Evolutionary conservation across 2,888 invertebrate species (phyloP), one percentile per base, ranked within the genome.

Genomic region (Luperina testacea): DNA sequence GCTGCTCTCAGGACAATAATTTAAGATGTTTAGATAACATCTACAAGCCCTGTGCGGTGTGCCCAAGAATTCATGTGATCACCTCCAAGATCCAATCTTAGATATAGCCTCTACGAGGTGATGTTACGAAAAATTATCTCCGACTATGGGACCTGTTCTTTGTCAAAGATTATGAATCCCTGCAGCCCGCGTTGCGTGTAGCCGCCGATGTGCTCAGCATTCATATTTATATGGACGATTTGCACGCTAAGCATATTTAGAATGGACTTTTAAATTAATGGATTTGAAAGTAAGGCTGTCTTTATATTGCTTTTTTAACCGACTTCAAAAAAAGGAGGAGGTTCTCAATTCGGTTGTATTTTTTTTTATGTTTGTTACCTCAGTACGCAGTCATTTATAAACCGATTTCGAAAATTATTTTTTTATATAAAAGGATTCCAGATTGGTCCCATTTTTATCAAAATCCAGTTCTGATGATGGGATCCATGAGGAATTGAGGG

Each of bases 11-110:
- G 92, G 95, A 95, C 95, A 95, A 96, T 96, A 96, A 96, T 95
- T 96, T 96, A 96, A 96, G 95, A 95, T 95, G 95, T 95, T 94
- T 93, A 94, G 96, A 96, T 96, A 96, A 88, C 90, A 96, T 96
- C 96, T 96, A 96, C 96, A 96, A 94, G 96, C 88, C 88, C 91
- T 90, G 93, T 92, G 93, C 94, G 94, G 94, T 94, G 95, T 95
- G 95, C 95, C 92, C 93, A 95, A 93, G 96, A 95, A 96, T 96
- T 95, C 96, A 96, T 95, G 96, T 95, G 96, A 95, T 96, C 96
- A 95, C 94, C 94, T 91, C 88, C 85, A 90, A 95, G 96, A 96
- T 96, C 94, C 95, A 95, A 96, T 96, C 94, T 95, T 90, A 95
- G 96, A 96, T 96, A 96, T 93, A 92, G 92, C 89, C 88, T 91